Percentiles rank a stretch among this genome's conserved stretches.
phyloP scores from a whole-genome alignment of 1,140 invertebrate species.

The Drosophila varians region DNA sequence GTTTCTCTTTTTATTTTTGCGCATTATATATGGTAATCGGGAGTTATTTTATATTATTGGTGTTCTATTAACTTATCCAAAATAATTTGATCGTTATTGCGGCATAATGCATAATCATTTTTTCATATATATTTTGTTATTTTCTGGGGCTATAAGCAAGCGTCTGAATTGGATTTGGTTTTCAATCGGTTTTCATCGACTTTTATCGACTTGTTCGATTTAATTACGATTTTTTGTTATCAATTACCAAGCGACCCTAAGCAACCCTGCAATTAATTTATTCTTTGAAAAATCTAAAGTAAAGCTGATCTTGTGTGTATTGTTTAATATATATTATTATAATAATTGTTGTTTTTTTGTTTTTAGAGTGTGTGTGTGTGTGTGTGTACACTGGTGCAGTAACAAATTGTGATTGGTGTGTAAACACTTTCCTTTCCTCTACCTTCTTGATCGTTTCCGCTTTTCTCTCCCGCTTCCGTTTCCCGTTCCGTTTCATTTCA shows the following conservation, averaged over 20 bases:
- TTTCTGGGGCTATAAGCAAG: slow-evolving; percentile 28
- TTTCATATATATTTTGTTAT: slow-evolving; percentile 31
- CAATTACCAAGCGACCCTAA: slow-evolving; percentile 28
- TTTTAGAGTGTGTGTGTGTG: not conserved
- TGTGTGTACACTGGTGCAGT: slow-evolving; percentile 27
- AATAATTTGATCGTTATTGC: slow-evolving; percentile 30
- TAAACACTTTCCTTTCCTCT: slow-evolving; percentile 4
- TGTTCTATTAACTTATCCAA: slow-evolving; percentile 45
- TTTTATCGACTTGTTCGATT: slow-evolving; percentile 16
- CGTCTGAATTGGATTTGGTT: slow-evolving; percentile 32
- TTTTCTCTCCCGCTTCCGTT: not conserved
- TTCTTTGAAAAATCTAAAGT: slow-evolving; percentile 35
- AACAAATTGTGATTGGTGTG: slow-evolving; percentile 23
- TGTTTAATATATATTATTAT: not conserved
- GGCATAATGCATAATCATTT: slow-evolving; percentile 10
- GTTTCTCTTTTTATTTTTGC: slow-evolving; percentile 5
- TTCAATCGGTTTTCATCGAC: not conserved
- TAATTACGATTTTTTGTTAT: not conserved
- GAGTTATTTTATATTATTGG: slow-evolving; percentile 33
- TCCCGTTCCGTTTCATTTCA: not conserved
- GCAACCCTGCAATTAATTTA: slow-evolving; percentile 40
- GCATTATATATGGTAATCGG: slow-evolving; percentile 22
- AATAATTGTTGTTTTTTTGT: not conserved
- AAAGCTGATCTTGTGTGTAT: slow-evolving; percentile 36
- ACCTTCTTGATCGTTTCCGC: not conserved